phyloP scores from a whole-genome alignment of 2,797 vertebrate genomes.

The Artibeus lituratus region DNA sequence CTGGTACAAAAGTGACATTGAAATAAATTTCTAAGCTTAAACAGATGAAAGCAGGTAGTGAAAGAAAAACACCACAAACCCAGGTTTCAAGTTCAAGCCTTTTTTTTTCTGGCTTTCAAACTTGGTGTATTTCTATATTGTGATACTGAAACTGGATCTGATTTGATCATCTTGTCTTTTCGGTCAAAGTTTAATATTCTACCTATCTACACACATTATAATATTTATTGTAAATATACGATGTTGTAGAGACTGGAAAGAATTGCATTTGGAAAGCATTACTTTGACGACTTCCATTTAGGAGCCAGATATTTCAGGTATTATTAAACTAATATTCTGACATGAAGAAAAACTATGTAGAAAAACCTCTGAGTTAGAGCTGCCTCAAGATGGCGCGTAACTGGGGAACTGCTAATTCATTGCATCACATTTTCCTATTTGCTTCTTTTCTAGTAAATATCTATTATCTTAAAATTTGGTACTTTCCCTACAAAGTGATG shows the following conservation, averaged over 20 bases:
- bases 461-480: background rate
- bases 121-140: background rate
- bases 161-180: background rate
- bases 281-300: background rate
- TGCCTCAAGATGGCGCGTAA: background rate
- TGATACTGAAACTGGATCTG: background rate
- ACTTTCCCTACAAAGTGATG: background rate
- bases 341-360: background rate
- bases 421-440: background rate
- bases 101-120: background rate
- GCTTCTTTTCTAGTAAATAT: background rate
- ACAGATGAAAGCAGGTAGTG: background rate
- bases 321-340: background rate
- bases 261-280: background rate
- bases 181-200: background rate
- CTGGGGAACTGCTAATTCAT: background rate
- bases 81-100: background rate
- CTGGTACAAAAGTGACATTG: background rate
- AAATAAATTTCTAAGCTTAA: background rate
- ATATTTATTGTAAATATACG: background rate
- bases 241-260: background rate
- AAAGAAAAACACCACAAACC: background rate
- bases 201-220: background rate
- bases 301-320: background rate
- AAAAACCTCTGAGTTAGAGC: background rate